A percentile compares a stretch with the other conserved stretches of the same genome.
Evolutionary conservation across 1,140 invertebrate genomes (phyloP).

Genomic region (Mercenaria mercenaria): DNA sequence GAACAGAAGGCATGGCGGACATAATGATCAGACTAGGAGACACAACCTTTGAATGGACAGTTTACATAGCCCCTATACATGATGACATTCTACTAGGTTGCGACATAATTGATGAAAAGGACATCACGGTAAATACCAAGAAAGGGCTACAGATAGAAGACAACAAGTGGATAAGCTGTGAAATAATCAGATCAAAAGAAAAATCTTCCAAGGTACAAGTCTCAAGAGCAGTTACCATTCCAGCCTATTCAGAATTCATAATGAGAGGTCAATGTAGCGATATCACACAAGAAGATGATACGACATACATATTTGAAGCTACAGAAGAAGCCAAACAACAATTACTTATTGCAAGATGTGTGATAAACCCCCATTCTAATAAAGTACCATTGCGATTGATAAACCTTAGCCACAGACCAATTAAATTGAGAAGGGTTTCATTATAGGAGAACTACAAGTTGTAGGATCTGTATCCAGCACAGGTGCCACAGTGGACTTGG

Average conservation of each 20-base stretch:
- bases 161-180: not conserved
- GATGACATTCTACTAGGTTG: slow-evolving; percentile 4
- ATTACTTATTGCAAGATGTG: too few species aligned
- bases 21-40: not conserved
- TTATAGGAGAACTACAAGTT: too few species aligned
- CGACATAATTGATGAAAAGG: not conserved
- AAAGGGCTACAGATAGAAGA: not conserved
- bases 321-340: too few species aligned
- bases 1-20: not conserved
- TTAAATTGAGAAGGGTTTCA: too few species aligned
- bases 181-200: not conserved
- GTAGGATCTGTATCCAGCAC: too few species aligned
- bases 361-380: too few species aligned
- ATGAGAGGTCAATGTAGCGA: not conserved
- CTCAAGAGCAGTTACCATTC: not conserved
- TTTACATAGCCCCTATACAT: not conserved
- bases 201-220: not conserved
- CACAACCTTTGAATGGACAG: not conserved
- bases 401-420: too few species aligned
- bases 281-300: too few species aligned
- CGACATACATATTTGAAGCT: too few species aligned
- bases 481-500: too few species aligned
- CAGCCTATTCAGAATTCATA: not conserved
- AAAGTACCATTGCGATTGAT: too few species aligned
- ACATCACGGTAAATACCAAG: not conserved